Evolutionary conservation across 1,140 invertebrate genomes (phyloP).

Genomic region (Centruroides vittatus): DNA sequence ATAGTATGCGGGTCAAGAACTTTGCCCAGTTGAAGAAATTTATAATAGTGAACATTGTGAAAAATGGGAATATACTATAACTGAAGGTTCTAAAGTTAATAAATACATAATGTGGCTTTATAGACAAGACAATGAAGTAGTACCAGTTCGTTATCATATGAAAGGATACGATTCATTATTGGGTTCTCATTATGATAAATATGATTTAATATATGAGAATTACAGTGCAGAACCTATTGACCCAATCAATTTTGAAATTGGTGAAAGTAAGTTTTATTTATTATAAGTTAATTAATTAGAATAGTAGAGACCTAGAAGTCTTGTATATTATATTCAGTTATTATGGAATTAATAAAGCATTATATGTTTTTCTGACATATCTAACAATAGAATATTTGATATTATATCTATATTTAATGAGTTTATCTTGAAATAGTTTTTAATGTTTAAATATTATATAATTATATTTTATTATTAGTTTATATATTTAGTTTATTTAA

Average conservation of each 20-base stretch:
- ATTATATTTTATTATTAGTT: too few species aligned
- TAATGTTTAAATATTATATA: too few species aligned
- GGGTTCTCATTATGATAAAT: conserved; percentile 92
- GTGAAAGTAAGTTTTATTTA: conserved; percentile 4
- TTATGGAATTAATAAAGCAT: too few species aligned
- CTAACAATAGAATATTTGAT: too few species aligned
- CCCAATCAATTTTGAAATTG: conserved; percentile 45
- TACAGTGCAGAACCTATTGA: conserved; percentile 48
- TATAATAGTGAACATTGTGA: conserved; percentile 30
- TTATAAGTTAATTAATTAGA: not conserved
- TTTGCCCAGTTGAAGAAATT: not conserved
- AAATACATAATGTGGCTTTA: conserved; percentile 65
- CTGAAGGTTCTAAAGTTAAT: conserved; percentile 60
- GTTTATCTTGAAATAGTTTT: too few species aligned
- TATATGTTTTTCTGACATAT: too few species aligned
- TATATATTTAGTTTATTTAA: too few species aligned
- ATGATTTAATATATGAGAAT: conserved; percentile 68
- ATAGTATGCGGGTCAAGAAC: not conserved
- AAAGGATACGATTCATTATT: conserved; percentile 77
- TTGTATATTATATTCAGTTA: not conserved
- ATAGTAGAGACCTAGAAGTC: not conserved
- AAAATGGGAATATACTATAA: conserved; percentile 54
- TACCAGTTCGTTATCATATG: conserved; percentile 78
- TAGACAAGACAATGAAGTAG: conserved; percentile 14
- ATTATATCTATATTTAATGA: too few species aligned